These are phyloP conservation scores for Lasioglossum villosulum DNA, from an alignment of 2,888 invertebrate genomes.

Conservation along the genomic window DNA sequence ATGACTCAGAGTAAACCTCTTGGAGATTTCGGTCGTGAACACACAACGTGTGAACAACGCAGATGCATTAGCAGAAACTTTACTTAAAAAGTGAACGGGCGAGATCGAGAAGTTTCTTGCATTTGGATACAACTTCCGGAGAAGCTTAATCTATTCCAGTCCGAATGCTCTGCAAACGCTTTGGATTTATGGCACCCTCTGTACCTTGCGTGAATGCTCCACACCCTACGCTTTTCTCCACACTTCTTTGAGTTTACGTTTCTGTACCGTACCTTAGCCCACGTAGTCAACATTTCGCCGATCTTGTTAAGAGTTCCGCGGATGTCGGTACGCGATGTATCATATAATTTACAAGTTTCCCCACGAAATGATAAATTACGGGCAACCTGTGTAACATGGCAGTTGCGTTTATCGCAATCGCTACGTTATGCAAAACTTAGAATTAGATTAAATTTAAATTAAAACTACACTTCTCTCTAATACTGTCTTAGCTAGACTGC, in stretches of 20 bases:
- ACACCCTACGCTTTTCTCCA: conserved; percentile 12
- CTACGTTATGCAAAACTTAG: background rate
- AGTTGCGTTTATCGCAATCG: background rate
- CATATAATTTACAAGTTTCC: conserved; percentile 6
- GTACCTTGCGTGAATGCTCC: conserved; percentile 44
- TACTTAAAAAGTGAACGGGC: conserved; percentile 63
- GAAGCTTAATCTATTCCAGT: conserved; percentile 70
- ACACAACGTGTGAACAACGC: conserved; percentile 65
- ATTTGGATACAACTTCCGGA: conserved; percentile 68
- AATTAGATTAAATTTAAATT: too few relatives aligned
- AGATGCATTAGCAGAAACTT: conserved; percentile 63
- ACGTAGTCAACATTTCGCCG: background rate
- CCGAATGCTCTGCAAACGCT: conserved; percentile 50
- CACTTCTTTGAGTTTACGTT: conserved; percentile 17
- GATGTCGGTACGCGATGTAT: background rate
- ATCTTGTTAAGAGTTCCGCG: conserved; percentile 9
- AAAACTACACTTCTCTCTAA: background rate
- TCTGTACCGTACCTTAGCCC: background rate
- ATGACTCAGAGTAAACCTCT: conserved; percentile 51
- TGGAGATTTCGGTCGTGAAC: conserved; percentile 44
- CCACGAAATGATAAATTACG: background rate
- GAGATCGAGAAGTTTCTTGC: conserved; percentile 68
- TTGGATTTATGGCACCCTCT: conserved; percentile 67
- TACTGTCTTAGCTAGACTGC: too few relatives aligned
- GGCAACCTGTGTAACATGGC: background rate